A percentile compares a stretch with the other conserved stretches of the same genome.
Evolutionary conservation across 2,113 vertebrate species (phyloP).

Genomic region (Pygoscelis antarcticus): DNA sequence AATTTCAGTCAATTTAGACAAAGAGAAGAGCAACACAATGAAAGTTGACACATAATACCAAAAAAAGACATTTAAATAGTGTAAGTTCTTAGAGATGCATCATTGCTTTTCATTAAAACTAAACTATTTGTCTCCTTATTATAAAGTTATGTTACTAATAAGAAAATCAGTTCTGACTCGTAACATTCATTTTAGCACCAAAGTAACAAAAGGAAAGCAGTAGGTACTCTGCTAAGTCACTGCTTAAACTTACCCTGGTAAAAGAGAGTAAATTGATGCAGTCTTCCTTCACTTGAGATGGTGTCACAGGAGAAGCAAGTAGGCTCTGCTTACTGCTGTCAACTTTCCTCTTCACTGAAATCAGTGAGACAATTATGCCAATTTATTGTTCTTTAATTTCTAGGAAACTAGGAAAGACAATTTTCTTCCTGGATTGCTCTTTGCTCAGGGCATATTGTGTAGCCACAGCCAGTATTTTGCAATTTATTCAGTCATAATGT

Average conservation of each 20-base stretch:
- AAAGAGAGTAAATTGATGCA: not conserved
- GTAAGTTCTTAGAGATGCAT: not conserved
- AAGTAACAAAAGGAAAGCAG: not conserved
- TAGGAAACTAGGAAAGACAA: not conserved
- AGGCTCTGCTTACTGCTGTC: not conserved
- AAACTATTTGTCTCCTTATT: not conserved
- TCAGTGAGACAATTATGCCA: not conserved
- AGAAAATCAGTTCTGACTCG: not conserved
- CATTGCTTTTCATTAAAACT: not conserved
- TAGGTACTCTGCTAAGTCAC: not conserved
- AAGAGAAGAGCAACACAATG: not conserved
- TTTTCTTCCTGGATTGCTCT: not conserved
- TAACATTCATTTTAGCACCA: not conserved
- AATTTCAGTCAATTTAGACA: not conserved
- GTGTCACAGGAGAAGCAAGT: not conserved
- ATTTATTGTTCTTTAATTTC: not conserved
- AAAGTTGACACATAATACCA: not conserved
- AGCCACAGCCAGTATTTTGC: not conserved
- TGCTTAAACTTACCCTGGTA: not conserved
- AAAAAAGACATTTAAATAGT: not conserved
- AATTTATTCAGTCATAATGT: not conserved
- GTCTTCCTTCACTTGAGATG: not conserved
- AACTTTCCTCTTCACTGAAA: not conserved
- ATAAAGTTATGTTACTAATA: not conserved
- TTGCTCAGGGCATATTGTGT: not conserved